These are phyloP conservation scores for Uropsilus gracilis DNA, from an alignment of 2,113 vertebrate species.

Conservation along the genomic window DNA sequence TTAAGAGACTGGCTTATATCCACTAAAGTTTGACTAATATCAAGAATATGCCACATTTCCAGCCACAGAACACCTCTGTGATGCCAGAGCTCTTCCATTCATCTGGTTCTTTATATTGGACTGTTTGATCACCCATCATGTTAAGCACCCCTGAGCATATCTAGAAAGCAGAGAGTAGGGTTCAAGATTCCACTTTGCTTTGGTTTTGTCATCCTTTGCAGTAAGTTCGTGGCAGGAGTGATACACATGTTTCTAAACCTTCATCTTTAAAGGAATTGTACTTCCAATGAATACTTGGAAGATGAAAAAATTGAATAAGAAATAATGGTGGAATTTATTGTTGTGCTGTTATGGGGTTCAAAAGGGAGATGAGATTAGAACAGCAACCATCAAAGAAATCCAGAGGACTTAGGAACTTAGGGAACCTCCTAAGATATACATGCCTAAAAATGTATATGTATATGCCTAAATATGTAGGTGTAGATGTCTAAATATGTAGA, in stretches of 20 bases:
- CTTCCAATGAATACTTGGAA: not conserved
- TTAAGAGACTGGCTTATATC: constrained; percentile 31
- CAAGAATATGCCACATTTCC: not conserved
- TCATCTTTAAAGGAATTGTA: not conserved
- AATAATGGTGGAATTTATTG: not conserved
- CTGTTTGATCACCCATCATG: not conserved
- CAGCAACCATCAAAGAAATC: not conserved
- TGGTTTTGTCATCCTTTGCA: not conserved
- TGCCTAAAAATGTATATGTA: no score
- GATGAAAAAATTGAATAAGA: not conserved
- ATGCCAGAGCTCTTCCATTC: not conserved
- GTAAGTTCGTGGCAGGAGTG: not conserved
- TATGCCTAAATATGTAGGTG: no score
- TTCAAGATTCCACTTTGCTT: not conserved
- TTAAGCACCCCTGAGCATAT: not conserved
- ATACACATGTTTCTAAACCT: not conserved
- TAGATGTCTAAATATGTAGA: no score
- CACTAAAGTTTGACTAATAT: not conserved
- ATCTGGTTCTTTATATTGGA: not conserved
- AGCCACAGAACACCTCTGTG: not conserved
- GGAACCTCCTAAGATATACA: no score
- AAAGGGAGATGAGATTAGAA: not conserved
- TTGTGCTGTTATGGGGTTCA: not conserved
- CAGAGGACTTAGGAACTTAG: no score
- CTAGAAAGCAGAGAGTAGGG: not conserved